Evolutionary conservation across 2,113 vertebrate species (phyloP).

Genomic region (Elgaria multicarinata): DNA sequence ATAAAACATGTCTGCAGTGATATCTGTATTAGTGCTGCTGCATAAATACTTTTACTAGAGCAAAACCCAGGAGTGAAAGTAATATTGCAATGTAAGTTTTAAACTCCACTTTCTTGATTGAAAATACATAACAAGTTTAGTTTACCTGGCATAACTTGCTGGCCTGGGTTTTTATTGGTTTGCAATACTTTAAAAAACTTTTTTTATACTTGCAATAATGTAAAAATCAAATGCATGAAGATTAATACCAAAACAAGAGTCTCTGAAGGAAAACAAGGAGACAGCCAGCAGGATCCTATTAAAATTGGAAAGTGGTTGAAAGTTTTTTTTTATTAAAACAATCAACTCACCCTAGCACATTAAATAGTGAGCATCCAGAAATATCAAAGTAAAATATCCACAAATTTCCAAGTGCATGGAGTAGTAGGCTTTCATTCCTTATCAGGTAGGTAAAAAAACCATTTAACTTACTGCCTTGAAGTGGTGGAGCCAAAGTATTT

Average conservation of each 20-base stretch:
- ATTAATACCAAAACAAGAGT: neutral
- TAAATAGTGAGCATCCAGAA: neutral
- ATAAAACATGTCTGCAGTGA: neutral
- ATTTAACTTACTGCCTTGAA: slow-evolving; percentile 6
- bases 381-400: neutral
- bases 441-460: neutral
- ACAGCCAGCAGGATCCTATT: neutral
- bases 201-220: neutral
- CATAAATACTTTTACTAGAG: neutral
- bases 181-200: neutral
- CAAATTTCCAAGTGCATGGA: neutral
- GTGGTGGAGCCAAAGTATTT: neutral
- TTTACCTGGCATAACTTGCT: neutral
- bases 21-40: neutral
- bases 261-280: neutral
- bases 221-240: neutral
- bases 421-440: neutral
- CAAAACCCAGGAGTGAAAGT: neutral
- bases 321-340: fast-evolving
- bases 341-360: neutral
- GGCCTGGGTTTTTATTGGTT: neutral
- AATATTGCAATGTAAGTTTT: neutral
- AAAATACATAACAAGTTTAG: neutral
- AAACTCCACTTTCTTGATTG: neutral
- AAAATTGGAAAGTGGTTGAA: slow-evolving; percentile 9